A percentile compares a stretch with the other conserved stretches of the same genome.
phyloP scores from a whole-genome alignment of 2,797 vertebrate genomes.

The Gobio occitaniae region DNA sequence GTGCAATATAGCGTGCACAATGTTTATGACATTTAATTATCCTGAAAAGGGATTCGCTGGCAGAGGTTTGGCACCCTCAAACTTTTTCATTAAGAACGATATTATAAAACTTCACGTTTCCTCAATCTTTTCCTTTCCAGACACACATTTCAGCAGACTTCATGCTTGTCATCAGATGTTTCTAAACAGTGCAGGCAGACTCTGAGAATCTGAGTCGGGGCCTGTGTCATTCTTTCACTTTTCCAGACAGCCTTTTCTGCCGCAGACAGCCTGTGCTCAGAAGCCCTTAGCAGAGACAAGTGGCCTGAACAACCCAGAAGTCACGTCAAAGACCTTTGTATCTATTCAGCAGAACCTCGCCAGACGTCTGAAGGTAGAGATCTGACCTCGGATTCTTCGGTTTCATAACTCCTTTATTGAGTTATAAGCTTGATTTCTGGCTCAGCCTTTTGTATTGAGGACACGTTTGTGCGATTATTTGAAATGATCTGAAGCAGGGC shows the following conservation, averaged over 20 bases:
- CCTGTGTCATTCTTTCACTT: conserved; percentile 49
- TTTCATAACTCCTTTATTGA: conserved; percentile 5
- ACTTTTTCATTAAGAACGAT: conserved; percentile 15
- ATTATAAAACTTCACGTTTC: conserved; percentile 1
- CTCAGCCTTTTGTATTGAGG: background rate
- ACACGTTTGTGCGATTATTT: background rate
- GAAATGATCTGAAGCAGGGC: background rate
- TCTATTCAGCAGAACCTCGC: conserved; percentile 11
- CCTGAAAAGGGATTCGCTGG: background rate
- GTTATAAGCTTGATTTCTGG: conserved; percentile 4
- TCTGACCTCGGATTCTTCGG: conserved; percentile 27
- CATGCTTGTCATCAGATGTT: conserved; percentile 26
- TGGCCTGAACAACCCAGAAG: conserved; percentile 23
- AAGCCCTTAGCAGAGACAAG: conserved; percentile 7
- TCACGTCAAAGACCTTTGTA: conserved; percentile 36
- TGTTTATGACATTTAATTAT: conserved; percentile 31
- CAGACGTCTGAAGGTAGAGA: conserved; percentile 25
- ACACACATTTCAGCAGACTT: conserved; percentile 30
- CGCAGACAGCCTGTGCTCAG: conserved; percentile 8
- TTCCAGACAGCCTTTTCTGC: conserved; percentile 42
- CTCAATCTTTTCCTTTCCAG: conserved; percentile 21
- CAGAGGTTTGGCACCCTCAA: conserved; percentile 5
- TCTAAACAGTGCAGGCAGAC: conserved; percentile 38
- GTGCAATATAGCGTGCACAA: background rate
- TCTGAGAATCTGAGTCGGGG: conserved; percentile 12